Evolutionary conservation across 2,797 vertebrate species (phyloP), one percentile per base, ranked within the genome.

Genomic region (Pangasius larnaudii): DNA sequence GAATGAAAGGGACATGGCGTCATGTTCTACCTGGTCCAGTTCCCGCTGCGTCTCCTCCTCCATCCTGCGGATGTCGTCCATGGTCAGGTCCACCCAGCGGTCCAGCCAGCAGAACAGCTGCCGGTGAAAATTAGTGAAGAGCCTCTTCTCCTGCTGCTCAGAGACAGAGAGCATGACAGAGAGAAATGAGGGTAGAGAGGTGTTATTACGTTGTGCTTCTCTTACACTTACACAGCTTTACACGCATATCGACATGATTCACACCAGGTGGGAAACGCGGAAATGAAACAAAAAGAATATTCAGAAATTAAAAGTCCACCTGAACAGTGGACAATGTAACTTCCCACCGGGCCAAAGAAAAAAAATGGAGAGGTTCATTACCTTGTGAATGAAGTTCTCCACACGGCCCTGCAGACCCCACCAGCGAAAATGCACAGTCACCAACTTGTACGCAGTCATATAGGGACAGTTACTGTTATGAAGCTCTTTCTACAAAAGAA

Each of bases 101-200:
- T 95, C 95, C 83, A 95, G 87, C 93, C 94, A 95, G 89, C 95
- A 95, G 87, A 95, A 95, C 0, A 95, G 93, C 89, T 95, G 95
- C 88, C 94, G 91, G 89, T 95, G 94, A 88, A 95, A 95, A 89
- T 94, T 94, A 84, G 94, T 95, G 88, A 95, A 95, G 69, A 95
- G 94, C 33, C 95, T 90, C 88, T 93, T 94, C 91, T 95, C 94
- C 91, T 95, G 95, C 95, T 95, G 90, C 89, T 90, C 85, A n/a
- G 19, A 80, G 27, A 79, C 33, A 87, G 16, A 69, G 22, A 83
- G 19, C 11, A 42, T 16, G 27, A 16, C 19, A 72, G 22, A 67
- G 33, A 1, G 3, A 49, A 65, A 49, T 30, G 18, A 49, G 19
- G n/a, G 46, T 69, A 53, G 16, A 24, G 1, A 61, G 2, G 13